Evolutionary conservation across 2,113 vertebrate genomes (phyloP).

Genomic region (Ciconia maguari): DNA sequence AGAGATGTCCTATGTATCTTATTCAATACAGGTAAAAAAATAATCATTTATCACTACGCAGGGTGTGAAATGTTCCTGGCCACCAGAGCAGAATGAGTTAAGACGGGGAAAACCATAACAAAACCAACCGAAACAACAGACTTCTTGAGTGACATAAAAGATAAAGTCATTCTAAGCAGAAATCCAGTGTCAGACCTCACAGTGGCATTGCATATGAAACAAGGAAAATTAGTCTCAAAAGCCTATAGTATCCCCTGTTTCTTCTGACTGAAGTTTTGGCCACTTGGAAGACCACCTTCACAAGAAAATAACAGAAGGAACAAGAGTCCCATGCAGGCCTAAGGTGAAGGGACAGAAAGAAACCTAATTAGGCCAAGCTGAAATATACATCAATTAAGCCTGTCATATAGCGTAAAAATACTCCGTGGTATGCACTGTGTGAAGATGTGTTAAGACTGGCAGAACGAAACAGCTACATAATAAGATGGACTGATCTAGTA

Average conservation of each 20-base stretch:
- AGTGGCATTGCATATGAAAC: background rate
- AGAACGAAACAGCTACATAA: background rate
- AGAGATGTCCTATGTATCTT: background rate
- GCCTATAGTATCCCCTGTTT: background rate
- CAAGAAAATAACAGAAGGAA: background rate
- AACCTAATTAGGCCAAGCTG: background rate
- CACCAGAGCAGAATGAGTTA: background rate
- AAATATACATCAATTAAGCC: background rate
- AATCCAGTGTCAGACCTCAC: background rate
- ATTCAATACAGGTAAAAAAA: background rate
- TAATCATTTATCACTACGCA: background rate
- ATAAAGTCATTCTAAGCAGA: background rate
- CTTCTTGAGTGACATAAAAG: background rate
- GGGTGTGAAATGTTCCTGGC: background rate
- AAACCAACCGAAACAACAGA: background rate
- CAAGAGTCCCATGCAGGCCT: background rate
- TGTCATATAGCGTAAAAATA: background rate
- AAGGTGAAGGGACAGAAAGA: background rate
- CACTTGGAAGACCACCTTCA: background rate
- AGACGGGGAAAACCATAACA: background rate
- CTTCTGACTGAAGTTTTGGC: background rate
- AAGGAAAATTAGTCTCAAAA: background rate
- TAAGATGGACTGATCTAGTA: background rate
- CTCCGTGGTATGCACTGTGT: rapidly evolving
- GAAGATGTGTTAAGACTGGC: background rate